Base-by-base conservation (phyloP, 2,797 vertebrate species). In the Pitangus sulphuratus region DNA sequence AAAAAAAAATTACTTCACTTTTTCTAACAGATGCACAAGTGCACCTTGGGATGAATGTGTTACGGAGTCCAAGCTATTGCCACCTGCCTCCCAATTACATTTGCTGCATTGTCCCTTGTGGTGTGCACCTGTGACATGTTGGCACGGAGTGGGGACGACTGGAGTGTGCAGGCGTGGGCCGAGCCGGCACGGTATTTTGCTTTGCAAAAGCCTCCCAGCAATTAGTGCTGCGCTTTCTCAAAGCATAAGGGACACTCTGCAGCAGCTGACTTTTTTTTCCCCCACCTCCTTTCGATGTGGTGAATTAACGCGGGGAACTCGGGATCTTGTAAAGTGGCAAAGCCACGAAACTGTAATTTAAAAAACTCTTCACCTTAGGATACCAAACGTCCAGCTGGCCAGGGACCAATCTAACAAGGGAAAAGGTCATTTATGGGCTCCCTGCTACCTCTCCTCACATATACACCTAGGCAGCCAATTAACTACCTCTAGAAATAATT, bases 31-130 rank as follows among this genome's bases (percentile, higher is more conserved):
- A 97, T 97, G 97, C 88, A 89, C 72, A 20, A 94, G 79, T 45
- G 40, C 93, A 97, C 95, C 94, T 97, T 92, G 95, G 94, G 96
- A 97, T 85, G 94, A 90, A 93, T 25, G 90, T 61, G 92, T 86
- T 89, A 93, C 3, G 2, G 92, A 92, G 62, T 72, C 93, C 85
- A 93, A 95, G 93, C 87, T 72, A 82, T 76, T 74, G 10, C 96
- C 97, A 97, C 95, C 96, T 96, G 96, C 94, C 95, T 97, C 93
- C 94, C 94, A 94, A 94, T 96, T 95, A 96, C 96, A 95, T 97
- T 96, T 97, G 93, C 94, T 91, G 94, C 84, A 69, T 58, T 71
- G 90, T 97, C 96, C 96, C 96, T 97, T 85, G 93, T 95, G 97
- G 95, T 66, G 91, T 81, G 95, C 97, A 97, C 96, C 95, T 97